A percentile compares a stretch with the other conserved stretches of the same genome.
These are phyloP conservation scores for Linnaemya tessellans DNA, from an alignment of 2,888 invertebrate species.

Conservation along the genomic window DNA sequence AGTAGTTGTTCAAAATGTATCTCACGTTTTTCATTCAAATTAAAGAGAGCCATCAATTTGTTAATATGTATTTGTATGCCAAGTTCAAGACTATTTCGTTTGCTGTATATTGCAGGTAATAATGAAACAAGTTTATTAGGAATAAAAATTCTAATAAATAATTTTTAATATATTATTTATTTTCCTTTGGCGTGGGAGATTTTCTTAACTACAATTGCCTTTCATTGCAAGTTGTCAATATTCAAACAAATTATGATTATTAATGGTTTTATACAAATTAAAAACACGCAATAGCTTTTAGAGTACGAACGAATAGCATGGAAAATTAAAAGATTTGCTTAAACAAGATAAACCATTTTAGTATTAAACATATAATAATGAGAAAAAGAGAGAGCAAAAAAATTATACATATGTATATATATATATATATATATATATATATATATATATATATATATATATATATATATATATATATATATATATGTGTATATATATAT, in stretches of 20 bases:
- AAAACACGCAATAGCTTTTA: slow-evolving; percentile 60
- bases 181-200: slow-evolving; percentile 57
- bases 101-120: background rate
- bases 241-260: slow-evolving; percentile 67
- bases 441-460: too few relatives aligned
- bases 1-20: too few relatives aligned
- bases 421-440: too few relatives aligned
- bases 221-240: slow-evolving; percentile 56
- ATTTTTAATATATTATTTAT: slow-evolving; percentile 10
- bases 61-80: background rate
- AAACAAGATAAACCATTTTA: slow-evolving; percentile 56
- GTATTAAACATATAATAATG: slow-evolving; percentile 19
- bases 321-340: slow-evolving; percentile 38
- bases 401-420: too few relatives aligned
- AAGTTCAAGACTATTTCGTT: slow-evolving; percentile 50
- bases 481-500: too few relatives aligned
- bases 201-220: slow-evolving; percentile 29
- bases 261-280: slow-evolving; percentile 49
- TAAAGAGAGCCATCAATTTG: too few relatives aligned
- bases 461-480: too few relatives aligned
- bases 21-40: too few relatives aligned
- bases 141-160: slow-evolving; percentile 15
- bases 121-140: slow-evolving; percentile 50
- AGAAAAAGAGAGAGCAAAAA: too few relatives aligned
- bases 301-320: background rate